Evolutionary conservation across 2,888 invertebrate genomes (phyloP).

Genomic region (Chorisops tibialis): DNA sequence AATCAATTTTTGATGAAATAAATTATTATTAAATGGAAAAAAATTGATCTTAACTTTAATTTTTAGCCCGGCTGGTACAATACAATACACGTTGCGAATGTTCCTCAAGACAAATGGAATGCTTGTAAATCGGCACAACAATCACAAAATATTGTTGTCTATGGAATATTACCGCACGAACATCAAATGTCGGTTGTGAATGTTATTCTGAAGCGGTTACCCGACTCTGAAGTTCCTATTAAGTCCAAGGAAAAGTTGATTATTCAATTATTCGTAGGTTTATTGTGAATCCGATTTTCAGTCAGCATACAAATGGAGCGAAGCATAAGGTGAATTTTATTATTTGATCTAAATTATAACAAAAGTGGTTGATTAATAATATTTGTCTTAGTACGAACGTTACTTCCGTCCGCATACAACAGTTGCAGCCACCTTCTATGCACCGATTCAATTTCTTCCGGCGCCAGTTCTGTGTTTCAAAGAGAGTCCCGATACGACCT

Average conservation of each 20-base stretch:
- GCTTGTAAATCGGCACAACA: conserved; percentile 56
- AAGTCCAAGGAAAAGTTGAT: conserved; percentile 88
- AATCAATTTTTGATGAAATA: too few species aligned
- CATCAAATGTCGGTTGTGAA: conserved; percentile 95
- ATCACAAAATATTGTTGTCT: conserved; percentile 60
- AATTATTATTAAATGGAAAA: not conserved
- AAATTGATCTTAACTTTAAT: conserved; percentile 24
- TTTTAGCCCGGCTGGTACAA: conserved; percentile 81
- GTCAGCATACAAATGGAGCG: conserved; percentile 88
- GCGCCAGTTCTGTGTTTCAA: conserved; percentile 50
- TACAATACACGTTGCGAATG: conserved; percentile 72
- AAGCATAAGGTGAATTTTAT: conserved; percentile 94
- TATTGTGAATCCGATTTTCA: conserved; percentile 82
- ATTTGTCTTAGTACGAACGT: conserved; percentile 85
- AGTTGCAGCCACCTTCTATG: conserved; percentile 90
- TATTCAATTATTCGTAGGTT: conserved; percentile 93
- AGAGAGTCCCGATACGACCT: conserved; percentile 54
- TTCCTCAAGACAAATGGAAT: conserved; percentile 69
- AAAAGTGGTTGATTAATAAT: too few species aligned
- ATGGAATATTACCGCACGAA: conserved; percentile 87
- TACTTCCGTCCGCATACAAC: conserved; percentile 83
- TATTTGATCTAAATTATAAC: too few species aligned
- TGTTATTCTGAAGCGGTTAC: conserved; percentile 74
- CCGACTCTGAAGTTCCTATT: conserved; percentile 70
- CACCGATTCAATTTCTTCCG: conserved; percentile 64